These are phyloP conservation scores for Iphiclides podalirius DNA, from an alignment of 2,888 invertebrate genomes.

Conservation along the genomic window DNA sequence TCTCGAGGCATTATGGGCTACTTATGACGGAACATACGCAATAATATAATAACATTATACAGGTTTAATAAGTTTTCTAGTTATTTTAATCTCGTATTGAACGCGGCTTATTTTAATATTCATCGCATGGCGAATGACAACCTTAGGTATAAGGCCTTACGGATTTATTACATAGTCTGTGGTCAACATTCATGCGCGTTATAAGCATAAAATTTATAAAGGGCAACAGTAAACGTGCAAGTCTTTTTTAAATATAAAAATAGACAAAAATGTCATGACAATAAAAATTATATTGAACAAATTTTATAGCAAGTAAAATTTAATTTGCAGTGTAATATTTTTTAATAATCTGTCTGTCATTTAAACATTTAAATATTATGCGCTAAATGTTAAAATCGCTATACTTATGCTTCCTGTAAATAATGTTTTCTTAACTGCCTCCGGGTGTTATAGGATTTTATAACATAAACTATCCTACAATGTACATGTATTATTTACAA, in stretches of 20 bases:
- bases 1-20: constrained; percentile 52
- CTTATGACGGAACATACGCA: constrained; percentile 24
- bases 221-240: no score
- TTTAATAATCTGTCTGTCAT: no score
- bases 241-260: no score
- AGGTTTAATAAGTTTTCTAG: constrained; percentile 20
- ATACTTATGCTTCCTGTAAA: no score
- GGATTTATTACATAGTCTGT: neutral
- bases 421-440: constrained; percentile 15
- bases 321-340: no score
- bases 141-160: constrained; percentile 10
- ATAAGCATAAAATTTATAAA: no score
- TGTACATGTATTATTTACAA: constrained; percentile 35
- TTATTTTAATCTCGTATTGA: constrained; percentile 23
- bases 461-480: constrained; percentile 19
- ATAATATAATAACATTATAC: constrained; percentile 23
- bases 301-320: no score
- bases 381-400: no score
- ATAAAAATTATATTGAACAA: no score
- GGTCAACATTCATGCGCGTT: neutral
- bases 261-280: no score
- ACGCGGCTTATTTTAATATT: constrained; percentile 21
- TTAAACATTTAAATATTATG: no score
- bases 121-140: constrained; percentile 15
- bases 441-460: constrained; percentile 12